Conservation (phyloP, 1,140 invertebrate genomes). For the Leptestheria dahalacensis region DNA sequence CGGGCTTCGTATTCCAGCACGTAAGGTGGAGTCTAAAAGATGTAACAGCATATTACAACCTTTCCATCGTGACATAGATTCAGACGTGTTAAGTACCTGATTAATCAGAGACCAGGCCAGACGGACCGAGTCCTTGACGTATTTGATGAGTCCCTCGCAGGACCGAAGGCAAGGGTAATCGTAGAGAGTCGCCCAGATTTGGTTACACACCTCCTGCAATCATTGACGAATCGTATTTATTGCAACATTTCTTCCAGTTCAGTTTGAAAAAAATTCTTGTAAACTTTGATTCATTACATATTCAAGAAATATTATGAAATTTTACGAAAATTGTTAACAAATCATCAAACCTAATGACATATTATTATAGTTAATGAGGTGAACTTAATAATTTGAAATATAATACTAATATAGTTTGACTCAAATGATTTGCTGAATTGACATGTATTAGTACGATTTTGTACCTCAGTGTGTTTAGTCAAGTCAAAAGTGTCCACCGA, state of each 20-base stretch:
- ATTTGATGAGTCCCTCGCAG: constrained; percentile 42
- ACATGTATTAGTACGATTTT: constrained; percentile 9
- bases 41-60: not conserved
- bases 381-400: too few relatives aligned
- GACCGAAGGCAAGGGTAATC: constrained; percentile 54
- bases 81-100: constrained; percentile 29
- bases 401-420: too few relatives aligned
- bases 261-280: not conserved
- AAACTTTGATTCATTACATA: not conserved
- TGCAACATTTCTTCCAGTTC: not conserved
- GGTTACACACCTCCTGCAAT: constrained; percentile 42
- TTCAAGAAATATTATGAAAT: too few relatives aligned
- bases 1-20: constrained; percentile 40
- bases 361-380: too few relatives aligned
- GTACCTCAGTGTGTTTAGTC: constrained; percentile 38
- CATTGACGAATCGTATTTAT: constrained; percentile 1
- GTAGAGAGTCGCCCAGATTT: constrained; percentile 51
- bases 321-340: too few relatives aligned
- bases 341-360: too few relatives aligned
- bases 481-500: constrained; percentile 40
- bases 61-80: too few relatives aligned
- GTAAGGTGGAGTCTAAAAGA: constrained; percentile 33
- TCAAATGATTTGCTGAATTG: too few relatives aligned
- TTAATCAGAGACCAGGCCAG: constrained; percentile 47
- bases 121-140: constrained; percentile 44